Conservation (phyloP, 1,140 invertebrate genomes). For the Homalodisca vitripennis region DNA sequence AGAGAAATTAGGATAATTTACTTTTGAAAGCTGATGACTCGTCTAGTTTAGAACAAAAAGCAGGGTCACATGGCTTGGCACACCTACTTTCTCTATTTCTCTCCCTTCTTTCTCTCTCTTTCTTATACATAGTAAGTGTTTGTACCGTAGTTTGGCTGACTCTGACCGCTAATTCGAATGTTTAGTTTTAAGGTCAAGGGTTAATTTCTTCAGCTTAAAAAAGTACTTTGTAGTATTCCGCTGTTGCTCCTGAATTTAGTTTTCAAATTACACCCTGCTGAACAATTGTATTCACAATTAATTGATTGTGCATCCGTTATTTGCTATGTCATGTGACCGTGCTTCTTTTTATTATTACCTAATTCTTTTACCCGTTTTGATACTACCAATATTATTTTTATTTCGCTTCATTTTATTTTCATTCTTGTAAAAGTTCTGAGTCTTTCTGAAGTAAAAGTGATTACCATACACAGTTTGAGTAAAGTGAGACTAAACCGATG, state of each 20-base stretch:
- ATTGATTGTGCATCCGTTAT: slow-evolving; percentile 15
- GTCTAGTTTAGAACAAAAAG: slow-evolving; percentile 26
- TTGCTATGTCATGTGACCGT: slow-evolving; percentile 45
- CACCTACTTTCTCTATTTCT: slow-evolving; percentile 38
- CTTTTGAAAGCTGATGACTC: slow-evolving; percentile 30
- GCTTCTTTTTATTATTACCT: slow-evolving; percentile 40
- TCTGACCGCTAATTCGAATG: slow-evolving; percentile 22
- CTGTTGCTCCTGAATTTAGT: slow-evolving; percentile 31
- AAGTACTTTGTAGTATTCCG: slow-evolving; percentile 33
- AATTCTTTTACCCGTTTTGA: background rate
- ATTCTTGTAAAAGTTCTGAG: too few species aligned
- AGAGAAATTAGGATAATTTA: too few species aligned
- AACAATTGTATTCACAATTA: background rate
- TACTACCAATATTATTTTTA: background rate
- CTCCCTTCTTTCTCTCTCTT: slow-evolving; percentile 28
- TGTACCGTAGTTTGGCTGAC: slow-evolving; percentile 27
- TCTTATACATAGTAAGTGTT: slow-evolving; percentile 37
- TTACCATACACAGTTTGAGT: background rate
- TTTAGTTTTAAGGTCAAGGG: slow-evolving; percentile 21
- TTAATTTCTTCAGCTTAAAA: slow-evolving; percentile 26
- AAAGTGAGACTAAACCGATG: background rate
- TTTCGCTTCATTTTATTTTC: background rate
- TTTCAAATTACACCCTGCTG: background rate
- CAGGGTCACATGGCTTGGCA: slow-evolving; percentile 44
- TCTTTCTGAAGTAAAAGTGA: too few species aligned